Conservation (phyloP, 2,113 vertebrate species). For the Periophthalmodon schlosseri region DNA sequence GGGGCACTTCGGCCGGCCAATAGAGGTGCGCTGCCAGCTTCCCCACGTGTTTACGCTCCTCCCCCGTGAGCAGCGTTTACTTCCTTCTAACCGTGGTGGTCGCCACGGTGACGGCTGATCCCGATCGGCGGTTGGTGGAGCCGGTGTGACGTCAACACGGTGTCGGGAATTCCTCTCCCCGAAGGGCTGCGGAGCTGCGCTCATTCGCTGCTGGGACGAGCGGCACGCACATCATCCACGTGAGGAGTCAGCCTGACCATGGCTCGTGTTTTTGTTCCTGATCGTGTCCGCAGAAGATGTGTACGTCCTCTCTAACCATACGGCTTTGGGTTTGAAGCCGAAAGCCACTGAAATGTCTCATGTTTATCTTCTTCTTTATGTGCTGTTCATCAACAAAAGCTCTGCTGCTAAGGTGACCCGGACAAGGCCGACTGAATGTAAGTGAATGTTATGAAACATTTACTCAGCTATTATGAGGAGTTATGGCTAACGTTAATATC, state of each 20-base stretch:
- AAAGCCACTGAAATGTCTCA: slow-evolving; percentile 20
- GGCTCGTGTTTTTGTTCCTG: slow-evolving; percentile 23
- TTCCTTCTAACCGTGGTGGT: slow-evolving; percentile 46
- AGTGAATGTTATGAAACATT: slow-evolving; percentile 36
- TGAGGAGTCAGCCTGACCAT: slow-evolving; percentile 38
- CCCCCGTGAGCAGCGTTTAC: slow-evolving; percentile 13
- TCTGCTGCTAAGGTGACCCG: slow-evolving; percentile 32
- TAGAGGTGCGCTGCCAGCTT: background rate
- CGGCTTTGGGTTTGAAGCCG: slow-evolving; percentile 22
- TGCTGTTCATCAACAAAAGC: slow-evolving; percentile 35
- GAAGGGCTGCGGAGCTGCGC: slow-evolving; percentile 6
- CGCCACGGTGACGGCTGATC: slow-evolving; percentile 51
- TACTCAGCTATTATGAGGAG: background rate
- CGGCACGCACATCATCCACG: slow-evolving; percentile 51
- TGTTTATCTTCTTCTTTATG: slow-evolving; percentile 24
- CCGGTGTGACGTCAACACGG: slow-evolving; percentile 48
- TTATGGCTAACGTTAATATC: background rate
- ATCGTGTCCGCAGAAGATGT: slow-evolving; percentile 23
- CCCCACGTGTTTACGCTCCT: background rate
- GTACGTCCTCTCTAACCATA: background rate
- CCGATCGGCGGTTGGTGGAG: slow-evolving; percentile 38
- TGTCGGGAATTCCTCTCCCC: slow-evolving; percentile 68
- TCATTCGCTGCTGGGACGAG: slow-evolving; percentile 16
- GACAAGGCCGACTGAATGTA: slow-evolving; percentile 50
- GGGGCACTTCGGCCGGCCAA: slow-evolving; percentile 1